These are phyloP conservation scores for Falco concolor DNA, from an alignment of 2,797 vertebrate genomes.

Conservation along the genomic window DNA sequence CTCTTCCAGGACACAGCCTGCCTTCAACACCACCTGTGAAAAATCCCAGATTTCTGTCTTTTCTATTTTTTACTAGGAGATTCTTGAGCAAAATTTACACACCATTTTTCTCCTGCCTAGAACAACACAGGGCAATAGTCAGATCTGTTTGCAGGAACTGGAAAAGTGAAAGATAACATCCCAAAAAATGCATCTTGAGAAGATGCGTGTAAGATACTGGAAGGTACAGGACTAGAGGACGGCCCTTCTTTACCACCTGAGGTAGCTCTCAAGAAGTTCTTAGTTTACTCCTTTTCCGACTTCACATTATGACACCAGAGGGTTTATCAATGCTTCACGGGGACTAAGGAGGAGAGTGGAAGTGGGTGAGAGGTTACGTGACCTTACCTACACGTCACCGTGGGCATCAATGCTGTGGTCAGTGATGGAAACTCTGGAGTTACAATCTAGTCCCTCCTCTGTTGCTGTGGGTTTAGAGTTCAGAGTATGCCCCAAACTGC, in stretches of 20 bases:
- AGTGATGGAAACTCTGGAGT: neutral
- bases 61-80: neutral
- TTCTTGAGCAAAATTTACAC: neutral
- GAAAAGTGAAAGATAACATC: neutral
- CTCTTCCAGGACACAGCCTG: neutral
- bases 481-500: neutral
- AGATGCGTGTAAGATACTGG: rapidly evolving
- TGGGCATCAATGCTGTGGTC: rapidly evolving
- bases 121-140: neutral
- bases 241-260: neutral
- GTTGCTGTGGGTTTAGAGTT: neutral
- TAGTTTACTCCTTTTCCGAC: neutral
- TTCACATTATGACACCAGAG: neutral
- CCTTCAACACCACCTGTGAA: neutral
- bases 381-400: neutral
- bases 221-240: neutral
- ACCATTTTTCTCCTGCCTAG: neutral
- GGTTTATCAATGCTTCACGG: neutral
- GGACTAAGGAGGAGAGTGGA: neutral
- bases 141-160: neutral
- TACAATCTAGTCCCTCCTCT: neutral
- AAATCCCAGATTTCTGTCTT: rapidly evolving
- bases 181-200: neutral
- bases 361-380: neutral
- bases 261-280: neutral